Conservation (phyloP, 2,113 vertebrate genomes). For the Acanthochromis polyacanthus region DNA sequence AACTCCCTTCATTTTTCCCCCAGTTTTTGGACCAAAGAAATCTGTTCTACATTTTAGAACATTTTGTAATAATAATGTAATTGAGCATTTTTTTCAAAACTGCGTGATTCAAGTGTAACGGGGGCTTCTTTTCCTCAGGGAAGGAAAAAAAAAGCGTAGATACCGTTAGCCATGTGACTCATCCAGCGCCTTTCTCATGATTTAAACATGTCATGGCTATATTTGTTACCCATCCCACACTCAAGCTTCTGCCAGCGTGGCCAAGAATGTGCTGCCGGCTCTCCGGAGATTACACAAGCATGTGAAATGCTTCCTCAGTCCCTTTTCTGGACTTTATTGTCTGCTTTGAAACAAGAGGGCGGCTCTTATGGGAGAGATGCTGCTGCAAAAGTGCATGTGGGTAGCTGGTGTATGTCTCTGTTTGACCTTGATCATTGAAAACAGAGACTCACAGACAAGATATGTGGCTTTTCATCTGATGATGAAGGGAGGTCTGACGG, state of each 20-base stretch:
- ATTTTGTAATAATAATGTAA: not conserved
- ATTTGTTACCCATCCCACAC: constrained; percentile 45
- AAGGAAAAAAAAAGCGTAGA: not conserved
- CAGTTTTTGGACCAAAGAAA: not conserved
- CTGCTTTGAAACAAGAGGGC: constrained; percentile 7
- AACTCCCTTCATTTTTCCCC: not conserved
- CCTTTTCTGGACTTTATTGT: constrained; percentile 10
- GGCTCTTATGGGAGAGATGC: not conserved
- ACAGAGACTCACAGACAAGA: constrained; percentile 5
- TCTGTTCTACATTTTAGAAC: not conserved
- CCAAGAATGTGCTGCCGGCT: constrained; percentile 18
- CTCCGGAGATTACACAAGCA: constrained; percentile 38
- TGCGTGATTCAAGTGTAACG: not conserved
- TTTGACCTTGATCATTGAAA: constrained; percentile 37
- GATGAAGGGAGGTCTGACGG: constrained; percentile 9
- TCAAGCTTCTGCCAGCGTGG: constrained; percentile 14
- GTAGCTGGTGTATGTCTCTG: not conserved
- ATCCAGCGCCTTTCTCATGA: constrained; percentile 44
- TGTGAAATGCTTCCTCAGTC: constrained; percentile 5
- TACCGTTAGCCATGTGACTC: constrained; percentile 29
- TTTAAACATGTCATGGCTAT: constrained; percentile 65
- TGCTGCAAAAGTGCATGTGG: constrained; percentile 7
- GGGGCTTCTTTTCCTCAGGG: not conserved
- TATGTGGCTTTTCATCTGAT: constrained; percentile 1
- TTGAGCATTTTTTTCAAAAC: not conserved